Percentiles rank a stretch among this genome's conserved stretches.
Conservation (phyloP, 2,888 invertebrate species). For the Eulithis prunata region DNA sequence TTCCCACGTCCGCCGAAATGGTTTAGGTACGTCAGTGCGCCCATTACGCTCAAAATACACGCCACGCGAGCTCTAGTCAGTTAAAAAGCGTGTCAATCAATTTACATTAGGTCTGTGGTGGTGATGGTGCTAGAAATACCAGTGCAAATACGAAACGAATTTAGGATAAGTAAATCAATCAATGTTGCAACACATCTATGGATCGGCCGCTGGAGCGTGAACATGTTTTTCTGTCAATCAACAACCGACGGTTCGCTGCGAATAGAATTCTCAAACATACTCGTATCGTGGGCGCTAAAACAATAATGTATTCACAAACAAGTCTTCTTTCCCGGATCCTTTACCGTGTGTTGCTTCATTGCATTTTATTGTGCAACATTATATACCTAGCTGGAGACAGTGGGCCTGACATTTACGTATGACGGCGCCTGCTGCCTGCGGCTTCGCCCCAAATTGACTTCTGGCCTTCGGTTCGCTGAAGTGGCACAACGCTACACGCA, state of each 20-base stretch:
- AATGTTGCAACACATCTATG: slow-evolving; percentile 35
- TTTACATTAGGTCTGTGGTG: slow-evolving; percentile 62
- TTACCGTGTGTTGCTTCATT: slow-evolving; percentile 41
- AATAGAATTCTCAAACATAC: slow-evolving; percentile 20
- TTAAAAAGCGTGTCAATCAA: slow-evolving; percentile 78
- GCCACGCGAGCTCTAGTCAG: slow-evolving; percentile 63
- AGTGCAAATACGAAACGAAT: slow-evolving; percentile 44
- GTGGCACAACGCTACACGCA: slow-evolving; percentile 60
- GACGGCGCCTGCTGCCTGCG: slow-evolving; percentile 59
- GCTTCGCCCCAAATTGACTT: slow-evolving; percentile 71
- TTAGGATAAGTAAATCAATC: slow-evolving; percentile 48
- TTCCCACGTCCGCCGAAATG: slow-evolving; percentile 71
- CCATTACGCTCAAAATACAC: slow-evolving; percentile 74
- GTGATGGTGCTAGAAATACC: slow-evolving; percentile 56
- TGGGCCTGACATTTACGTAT: slow-evolving; percentile 69
- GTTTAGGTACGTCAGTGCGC: slow-evolving; percentile 73
- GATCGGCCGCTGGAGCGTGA: slow-evolving; percentile 22
- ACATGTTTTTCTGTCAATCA: slow-evolving; percentile 32
- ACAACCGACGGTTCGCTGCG: slow-evolving; percentile 11
- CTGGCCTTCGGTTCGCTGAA: slow-evolving; percentile 67
- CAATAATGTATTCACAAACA: slow-evolving; percentile 24
- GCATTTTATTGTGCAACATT: slow-evolving; percentile 58
- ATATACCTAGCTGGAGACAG: slow-evolving; percentile 55
- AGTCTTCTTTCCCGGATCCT: slow-evolving; percentile 44
- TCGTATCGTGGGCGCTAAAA: slow-evolving; percentile 12